Evolutionary conservation across 2,113 vertebrate species (phyloP).

Genomic region (Toxotes jaculatrix): DNA sequence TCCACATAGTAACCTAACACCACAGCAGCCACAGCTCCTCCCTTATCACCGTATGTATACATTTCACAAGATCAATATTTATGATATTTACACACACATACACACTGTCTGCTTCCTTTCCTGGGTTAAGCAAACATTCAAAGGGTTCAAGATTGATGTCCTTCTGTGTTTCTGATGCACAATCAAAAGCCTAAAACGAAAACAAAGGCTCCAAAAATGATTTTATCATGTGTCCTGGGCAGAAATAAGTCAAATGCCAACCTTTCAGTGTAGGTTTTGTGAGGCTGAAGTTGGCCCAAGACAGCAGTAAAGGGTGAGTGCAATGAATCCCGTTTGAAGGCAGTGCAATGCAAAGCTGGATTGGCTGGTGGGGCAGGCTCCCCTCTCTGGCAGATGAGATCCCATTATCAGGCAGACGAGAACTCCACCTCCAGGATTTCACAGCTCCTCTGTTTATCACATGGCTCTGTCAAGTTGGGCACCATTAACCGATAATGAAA

Average conservation of each 20-base stretch:
- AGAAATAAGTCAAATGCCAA: slow-evolving; percentile 42
- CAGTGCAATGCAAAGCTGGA: slow-evolving; percentile 68
- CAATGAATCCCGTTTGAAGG: slow-evolving; percentile 69
- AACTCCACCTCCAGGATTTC: slow-evolving; percentile 93
- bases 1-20: slow-evolving; percentile 71
- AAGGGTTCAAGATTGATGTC: slow-evolving; percentile 25
- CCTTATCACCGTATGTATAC: slow-evolving; percentile 73
- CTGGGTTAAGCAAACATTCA: slow-evolving; percentile 49
- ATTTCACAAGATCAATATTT: slow-evolving; percentile 79
- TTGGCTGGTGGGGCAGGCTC: slow-evolving; percentile 68
- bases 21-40: slow-evolving; percentile 61
- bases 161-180: neutral
- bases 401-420: slow-evolving; percentile 84
- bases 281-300: slow-evolving; percentile 58
- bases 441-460: slow-evolving; percentile 93
- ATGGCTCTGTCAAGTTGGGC: slow-evolving; percentile 94
- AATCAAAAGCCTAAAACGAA: neutral
- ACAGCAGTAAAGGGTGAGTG: slow-evolving; percentile 64
- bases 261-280: slow-evolving; percentile 25
- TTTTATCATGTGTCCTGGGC: neutral
- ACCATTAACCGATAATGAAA: slow-evolving; percentile 98
- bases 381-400: slow-evolving; percentile 81
- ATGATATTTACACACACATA: slow-evolving; percentile 68
- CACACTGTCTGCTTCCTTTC: slow-evolving; percentile 36
- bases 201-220: neutral